Evolutionary conservation across 1,140 invertebrate species (phyloP).

Genomic region (Drosophila nannoptera): DNA sequence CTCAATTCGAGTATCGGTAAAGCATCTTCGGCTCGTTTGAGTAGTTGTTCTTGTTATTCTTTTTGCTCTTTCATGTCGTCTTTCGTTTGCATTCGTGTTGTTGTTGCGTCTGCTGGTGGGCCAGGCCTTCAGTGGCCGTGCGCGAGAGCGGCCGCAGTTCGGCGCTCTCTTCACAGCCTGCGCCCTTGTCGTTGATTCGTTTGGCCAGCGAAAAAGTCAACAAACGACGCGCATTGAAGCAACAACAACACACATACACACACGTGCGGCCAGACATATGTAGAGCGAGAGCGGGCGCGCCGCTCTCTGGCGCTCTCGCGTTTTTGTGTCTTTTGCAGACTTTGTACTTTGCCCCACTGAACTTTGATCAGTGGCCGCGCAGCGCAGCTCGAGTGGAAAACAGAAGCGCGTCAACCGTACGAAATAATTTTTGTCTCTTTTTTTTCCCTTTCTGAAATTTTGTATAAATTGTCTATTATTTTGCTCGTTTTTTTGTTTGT

Average conservation of each 20-base stretch:
- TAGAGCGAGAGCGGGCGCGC: not conserved
- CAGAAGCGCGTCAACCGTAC: slow-evolving; percentile 38
- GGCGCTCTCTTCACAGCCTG: slow-evolving; percentile 14
- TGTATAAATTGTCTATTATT: slow-evolving; percentile 9
- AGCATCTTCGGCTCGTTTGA: slow-evolving; percentile 11
- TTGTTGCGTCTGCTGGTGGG: slow-evolving; percentile 10
- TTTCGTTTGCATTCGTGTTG: not conserved
- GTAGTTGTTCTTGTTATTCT: not conserved
- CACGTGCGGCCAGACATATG: not conserved
- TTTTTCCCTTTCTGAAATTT: slow-evolving; percentile 2
- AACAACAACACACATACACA: slow-evolving; percentile 21
- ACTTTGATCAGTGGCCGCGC: slow-evolving; percentile 64
- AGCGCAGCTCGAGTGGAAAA: slow-evolving; percentile 32
- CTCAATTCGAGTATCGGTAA: slow-evolving; percentile 18
- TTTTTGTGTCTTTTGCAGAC: slow-evolving; percentile 63
- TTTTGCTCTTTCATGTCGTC: not conserved
- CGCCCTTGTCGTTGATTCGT: not conserved
- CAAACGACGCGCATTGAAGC: slow-evolving; percentile 39
- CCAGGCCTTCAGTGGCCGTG: slow-evolving; percentile 7
- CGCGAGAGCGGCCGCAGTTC: not conserved
- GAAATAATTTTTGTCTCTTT: slow-evolving; percentile 32
- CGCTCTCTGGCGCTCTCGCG: slow-evolving; percentile 14
- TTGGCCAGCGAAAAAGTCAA: slow-evolving; percentile 52
- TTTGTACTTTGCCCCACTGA: slow-evolving; percentile 78
- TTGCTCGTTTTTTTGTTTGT: not conserved